Evolutionary conservation across 2,113 vertebrate species (phyloP).

Genomic region (Pterocles gutturalis): DNA sequence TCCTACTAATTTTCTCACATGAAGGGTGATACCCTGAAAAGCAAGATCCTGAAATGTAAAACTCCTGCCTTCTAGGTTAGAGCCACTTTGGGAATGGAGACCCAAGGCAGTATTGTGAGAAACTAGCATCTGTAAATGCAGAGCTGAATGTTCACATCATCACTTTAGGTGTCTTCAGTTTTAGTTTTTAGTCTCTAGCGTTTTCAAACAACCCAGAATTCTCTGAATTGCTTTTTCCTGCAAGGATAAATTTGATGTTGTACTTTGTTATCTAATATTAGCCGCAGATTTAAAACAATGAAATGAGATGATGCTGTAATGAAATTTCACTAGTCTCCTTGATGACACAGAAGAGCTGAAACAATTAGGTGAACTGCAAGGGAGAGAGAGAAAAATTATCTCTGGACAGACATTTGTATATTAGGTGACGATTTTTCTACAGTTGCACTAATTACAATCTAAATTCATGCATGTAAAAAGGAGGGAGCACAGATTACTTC

Average conservation of each 20-base stretch:
- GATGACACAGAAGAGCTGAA: not conserved
- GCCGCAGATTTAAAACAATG: slow-evolving; percentile 29
- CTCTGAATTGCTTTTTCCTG: not conserved
- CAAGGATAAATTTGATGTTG: not conserved
- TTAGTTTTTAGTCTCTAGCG: not conserved
- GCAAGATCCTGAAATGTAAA: not conserved
- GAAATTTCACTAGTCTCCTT: not conserved
- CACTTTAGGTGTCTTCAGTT: not conserved
- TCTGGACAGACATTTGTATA: slow-evolving; percentile 16
- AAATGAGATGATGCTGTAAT: not conserved
- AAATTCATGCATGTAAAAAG: slow-evolving; percentile 8
- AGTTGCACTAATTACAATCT: slow-evolving; percentile 45
- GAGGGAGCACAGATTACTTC: not conserved
- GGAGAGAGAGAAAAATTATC: slow-evolving; percentile 1
- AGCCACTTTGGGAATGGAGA: not conserved
- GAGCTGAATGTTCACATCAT: not conserved
- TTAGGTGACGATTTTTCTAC: slow-evolving; percentile 31
- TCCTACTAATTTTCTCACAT: not conserved
- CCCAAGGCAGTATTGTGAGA: not conserved
- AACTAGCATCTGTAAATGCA: not conserved
- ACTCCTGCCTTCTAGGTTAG: not conserved
- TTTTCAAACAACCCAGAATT: not conserved
- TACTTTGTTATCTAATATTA: slow-evolving; percentile 8
- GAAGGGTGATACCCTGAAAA: not conserved
- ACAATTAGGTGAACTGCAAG: not conserved